Evolutionary conservation across 2,113 vertebrate species (phyloP).

Genomic region (Hassar affinis): DNA sequence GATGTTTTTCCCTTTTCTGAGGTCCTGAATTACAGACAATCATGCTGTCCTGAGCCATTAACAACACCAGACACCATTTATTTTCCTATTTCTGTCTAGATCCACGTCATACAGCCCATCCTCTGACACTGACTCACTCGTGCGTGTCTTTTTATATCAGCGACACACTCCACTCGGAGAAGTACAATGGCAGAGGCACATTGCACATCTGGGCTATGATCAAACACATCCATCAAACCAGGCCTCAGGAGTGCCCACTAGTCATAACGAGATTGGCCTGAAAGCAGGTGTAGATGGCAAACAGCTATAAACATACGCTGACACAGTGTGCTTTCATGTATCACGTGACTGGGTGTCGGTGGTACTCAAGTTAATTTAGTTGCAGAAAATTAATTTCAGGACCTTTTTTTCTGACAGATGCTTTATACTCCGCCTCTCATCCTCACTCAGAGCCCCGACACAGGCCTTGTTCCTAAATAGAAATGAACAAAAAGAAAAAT

Average conservation of each 20-base stretch:
- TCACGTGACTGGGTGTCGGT: not conserved
- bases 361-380: not conserved
- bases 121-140: conserved; percentile 54
- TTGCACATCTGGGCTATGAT: conserved; percentile 52
- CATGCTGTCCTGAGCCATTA: conserved; percentile 35
- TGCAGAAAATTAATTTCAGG: not conserved
- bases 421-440: not conserved
- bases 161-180: conserved; percentile 31
- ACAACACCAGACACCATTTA: conserved; percentile 19
- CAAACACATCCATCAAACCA: conserved; percentile 46
- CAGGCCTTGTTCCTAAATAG: not conserved
- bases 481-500: not conserved
- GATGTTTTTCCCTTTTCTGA: not conserved
- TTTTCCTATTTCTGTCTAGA: conserved; percentile 38
- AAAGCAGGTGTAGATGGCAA: conserved; percentile 11
- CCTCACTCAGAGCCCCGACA: not conserved
- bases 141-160: conserved; percentile 52
- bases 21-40: conserved; percentile 47
- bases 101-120: conserved; percentile 32
- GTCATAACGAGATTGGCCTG: conserved; percentile 45
- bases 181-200: conserved; percentile 38
- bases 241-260: conserved; percentile 37
- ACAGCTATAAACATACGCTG: not conserved
- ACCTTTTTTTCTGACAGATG: not conserved
- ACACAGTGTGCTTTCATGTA: not conserved